Evolutionary conservation across 2,888 invertebrate genomes (phyloP), one percentile per base, ranked within the genome.

Genomic region (Drosophila parthenogenetica): DNA sequence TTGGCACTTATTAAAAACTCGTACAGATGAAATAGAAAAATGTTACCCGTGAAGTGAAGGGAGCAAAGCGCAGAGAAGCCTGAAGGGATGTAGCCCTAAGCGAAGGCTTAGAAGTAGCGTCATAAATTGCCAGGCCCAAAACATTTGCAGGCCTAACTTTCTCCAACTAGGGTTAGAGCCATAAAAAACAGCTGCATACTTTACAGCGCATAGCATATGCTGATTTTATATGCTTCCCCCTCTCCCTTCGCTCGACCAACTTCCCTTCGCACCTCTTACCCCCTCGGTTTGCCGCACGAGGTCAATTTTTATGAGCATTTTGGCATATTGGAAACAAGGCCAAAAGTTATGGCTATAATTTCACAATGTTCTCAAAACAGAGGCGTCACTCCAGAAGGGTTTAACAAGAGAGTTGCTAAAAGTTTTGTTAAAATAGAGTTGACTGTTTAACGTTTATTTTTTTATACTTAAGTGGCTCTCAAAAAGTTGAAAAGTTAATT

Each of bases 161-260:
- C 67, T 62, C 68, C 68, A 77, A 80, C 85, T 83, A 69, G 82
- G 76, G 69, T 79, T 72, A 66, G 64, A 40, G 82, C 68, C 70
- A 83, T 83, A 83, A 83, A 83, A 86, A 78, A 68, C 86, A 86
- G 86, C 83, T 86, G 86, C 86, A 83, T 82, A 86, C 83, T 83
- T 83, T 86, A 85, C 76, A 70, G 83, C 70, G 51, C 69, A 10
- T 39, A 69, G 73, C 83, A 83, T 83, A 83, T 86, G 83, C 83
- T 83, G 83, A 83, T 83, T 83, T 85, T 78, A 78, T 71, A 81
- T 68, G 69, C 77, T 13, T 14, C 14, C 16, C 11, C n/a, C 16
- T 35, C 22, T 11, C 19, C 17, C 25, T 5, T 2, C 19, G n/a
- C 40, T 22, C 3, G 2, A 5, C 11, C 16, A 51, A 40, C 22